Evolutionary conservation across 2,113 vertebrate genomes (phyloP).

Genomic region (Melanerpes aurifrons): DNA sequence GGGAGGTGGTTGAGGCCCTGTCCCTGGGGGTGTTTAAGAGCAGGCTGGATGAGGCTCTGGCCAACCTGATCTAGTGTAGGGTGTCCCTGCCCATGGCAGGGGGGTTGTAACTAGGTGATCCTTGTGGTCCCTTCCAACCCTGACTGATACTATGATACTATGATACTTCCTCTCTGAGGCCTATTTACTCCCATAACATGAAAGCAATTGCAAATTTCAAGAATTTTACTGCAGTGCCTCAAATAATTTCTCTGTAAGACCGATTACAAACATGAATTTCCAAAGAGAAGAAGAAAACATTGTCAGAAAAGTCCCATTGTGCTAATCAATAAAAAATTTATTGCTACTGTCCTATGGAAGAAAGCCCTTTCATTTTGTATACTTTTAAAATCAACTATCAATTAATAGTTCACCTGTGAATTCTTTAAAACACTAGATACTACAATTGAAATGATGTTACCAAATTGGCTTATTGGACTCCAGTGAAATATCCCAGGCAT

Average conservation of each 20-base stretch:
- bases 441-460: background rate
- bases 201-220: background rate
- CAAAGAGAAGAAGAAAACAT: background rate
- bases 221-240: background rate
- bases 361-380: background rate
- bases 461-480: background rate
- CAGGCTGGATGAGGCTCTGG: too few species aligned
- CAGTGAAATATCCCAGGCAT: background rate
- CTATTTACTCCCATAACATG: background rate
- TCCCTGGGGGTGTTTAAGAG: too few species aligned
- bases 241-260: background rate
- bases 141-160: too few species aligned
- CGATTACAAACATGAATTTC: background rate
- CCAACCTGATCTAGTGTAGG: too few species aligned
- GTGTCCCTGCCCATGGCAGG: too few species aligned
- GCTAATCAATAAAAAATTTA: background rate
- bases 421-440: background rate
- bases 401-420: background rate
- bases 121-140: too few species aligned
- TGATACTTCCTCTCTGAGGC: background rate
- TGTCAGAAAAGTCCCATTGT: background rate
- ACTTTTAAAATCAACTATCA: background rate
- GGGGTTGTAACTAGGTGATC: too few species aligned
- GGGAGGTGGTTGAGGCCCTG: too few species aligned
- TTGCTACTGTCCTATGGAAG: background rate